Evolutionary conservation across 2,888 invertebrate species (phyloP), one percentile per base, ranked within the genome.

Genomic region (Hirtodrosophila cameraria): DNA sequence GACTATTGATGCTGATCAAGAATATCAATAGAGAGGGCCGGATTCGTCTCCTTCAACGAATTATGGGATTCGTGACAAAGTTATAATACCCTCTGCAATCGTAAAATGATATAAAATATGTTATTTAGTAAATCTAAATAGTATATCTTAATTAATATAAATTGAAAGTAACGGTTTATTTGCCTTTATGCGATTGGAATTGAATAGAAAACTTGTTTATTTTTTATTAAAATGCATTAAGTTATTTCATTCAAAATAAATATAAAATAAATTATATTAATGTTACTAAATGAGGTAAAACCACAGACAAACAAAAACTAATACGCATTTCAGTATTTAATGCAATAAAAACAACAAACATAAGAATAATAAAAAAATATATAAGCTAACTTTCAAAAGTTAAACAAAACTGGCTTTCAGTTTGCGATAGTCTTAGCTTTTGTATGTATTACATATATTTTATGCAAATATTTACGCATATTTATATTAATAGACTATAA

Each of bases 401-500:
- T 20, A 6, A 36, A 30, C 11, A 3, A 59, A 71, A 59, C 53
- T 31, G 46, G 57, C 48, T 54, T 46, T 50, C 8, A 12, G 38
- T 39, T 48, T 49, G 8, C 27, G 42, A 16, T 12, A 38, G 9
- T 39, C 27, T 33, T 8, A 23, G 23, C 23, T 23, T 23, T 23
- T 23, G 23, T 8, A 15, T 18, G 3, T n/a, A 18, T 6, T 28
- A 48, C 15, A 42, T 23, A 41, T 36, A 16, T 64, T 48, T 42
- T 53, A 70, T 61, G 54, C 16, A 31, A 70, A 70, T 70, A 33
- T 20, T 9, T 5, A 39, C 36, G 53, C 38, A 65, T 79, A 81
- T 65, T 62, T 57, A 60, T 61, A 71, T 60, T 52, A 79, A 59
- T 59, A 57, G 50, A 28, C 60, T 18, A 57, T 35, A 36, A 38